Base-by-base conservation (phyloP, 2,797 vertebrate genomes). In the Falco berigora region DNA sequence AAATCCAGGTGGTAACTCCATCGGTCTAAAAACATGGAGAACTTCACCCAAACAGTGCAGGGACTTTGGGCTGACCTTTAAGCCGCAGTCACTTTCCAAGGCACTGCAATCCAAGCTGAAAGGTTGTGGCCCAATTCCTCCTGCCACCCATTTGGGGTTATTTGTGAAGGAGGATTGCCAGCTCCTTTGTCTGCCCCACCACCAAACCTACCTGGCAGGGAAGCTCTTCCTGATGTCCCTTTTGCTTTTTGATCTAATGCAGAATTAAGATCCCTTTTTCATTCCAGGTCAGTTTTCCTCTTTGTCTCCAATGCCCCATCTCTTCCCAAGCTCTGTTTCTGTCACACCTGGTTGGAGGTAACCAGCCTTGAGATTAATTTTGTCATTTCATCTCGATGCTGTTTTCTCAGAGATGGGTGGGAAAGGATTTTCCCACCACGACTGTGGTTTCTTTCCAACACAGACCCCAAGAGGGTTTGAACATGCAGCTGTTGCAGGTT, bases 21-120 rank as follows among this genome's bases (percentile, higher is more conserved):
- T 28, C 4, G 0, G 25, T 30, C 34, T 32, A 0, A 47, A 47
- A 50, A 6, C 34, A 3, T 0, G 6, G 42, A 24, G 9, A 80
- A 6, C n/a, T 40, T 84, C 62, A 36, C 10, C 81, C 49, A 34
- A 30, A 14, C 0, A 1, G 36, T 40, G 38, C 36, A 20, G 46
- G n/a, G 27, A 49, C 38, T 6, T 53, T n/a, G 73, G 50, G 25
- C 0, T 69, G 34, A 62, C 69, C 23, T 10, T 17, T 25, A 30
- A 34, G 76, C 38, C 32, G 32, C 56, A 46, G 6, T 38, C 20
- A 2, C 13, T 24, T 72, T 21, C 68, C 76, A 36, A 38, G 23
- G 53, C 0, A 1, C 58, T 74, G 44, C 44, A 36, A 4, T 20
- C 71, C 71, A 27, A 47, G 47, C 10, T 5, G 62, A 42, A 69